Conservation (phyloP, 2,888 invertebrate genomes). For the Cylindroiulus punctatus region DNA sequence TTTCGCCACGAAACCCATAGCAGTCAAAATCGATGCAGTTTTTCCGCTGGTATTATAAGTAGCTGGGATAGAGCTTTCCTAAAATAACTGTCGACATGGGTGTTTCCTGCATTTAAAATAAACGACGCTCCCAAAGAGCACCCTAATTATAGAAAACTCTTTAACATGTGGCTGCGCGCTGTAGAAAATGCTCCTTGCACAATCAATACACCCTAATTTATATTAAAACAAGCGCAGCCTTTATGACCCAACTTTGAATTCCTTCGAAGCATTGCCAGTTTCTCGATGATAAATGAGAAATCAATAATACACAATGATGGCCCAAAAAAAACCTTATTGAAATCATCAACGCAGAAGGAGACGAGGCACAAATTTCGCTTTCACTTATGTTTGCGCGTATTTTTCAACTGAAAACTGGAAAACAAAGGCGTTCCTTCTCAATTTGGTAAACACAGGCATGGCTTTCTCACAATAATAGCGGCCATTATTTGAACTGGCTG, state of each 20-base stretch:
- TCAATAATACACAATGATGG: constrained; percentile 6
- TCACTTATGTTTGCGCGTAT: background rate
- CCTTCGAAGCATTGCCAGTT: constrained; percentile 5
- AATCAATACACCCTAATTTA: constrained; percentile 32
- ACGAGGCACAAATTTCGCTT: constrained; percentile 31
- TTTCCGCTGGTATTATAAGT: background rate
- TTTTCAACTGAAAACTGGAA: constrained; percentile 24
- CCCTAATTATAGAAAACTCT: constrained; percentile 30
- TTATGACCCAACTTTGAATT: constrained; percentile 39
- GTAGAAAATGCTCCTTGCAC: background rate
- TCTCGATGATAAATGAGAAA: constrained; percentile 45
- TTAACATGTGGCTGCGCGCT: background rate
- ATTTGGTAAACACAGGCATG: constrained; percentile 45
- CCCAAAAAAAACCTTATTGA: background rate
- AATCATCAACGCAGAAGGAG: constrained; percentile 33
- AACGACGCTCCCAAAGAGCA: constrained; percentile 12
- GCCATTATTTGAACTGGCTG: constrained; percentile 19
- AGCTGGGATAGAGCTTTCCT: background rate
- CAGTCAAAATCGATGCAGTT: background rate
- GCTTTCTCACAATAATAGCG: constrained; percentile 15
- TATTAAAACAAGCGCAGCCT: constrained; percentile 43
- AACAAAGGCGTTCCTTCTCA: constrained; percentile 31
- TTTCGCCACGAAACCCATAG: background rate
- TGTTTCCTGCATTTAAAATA: background rate
- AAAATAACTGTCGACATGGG: background rate